Evolutionary conservation across 2,113 vertebrate species (phyloP).

Genomic region (Progne subis): DNA sequence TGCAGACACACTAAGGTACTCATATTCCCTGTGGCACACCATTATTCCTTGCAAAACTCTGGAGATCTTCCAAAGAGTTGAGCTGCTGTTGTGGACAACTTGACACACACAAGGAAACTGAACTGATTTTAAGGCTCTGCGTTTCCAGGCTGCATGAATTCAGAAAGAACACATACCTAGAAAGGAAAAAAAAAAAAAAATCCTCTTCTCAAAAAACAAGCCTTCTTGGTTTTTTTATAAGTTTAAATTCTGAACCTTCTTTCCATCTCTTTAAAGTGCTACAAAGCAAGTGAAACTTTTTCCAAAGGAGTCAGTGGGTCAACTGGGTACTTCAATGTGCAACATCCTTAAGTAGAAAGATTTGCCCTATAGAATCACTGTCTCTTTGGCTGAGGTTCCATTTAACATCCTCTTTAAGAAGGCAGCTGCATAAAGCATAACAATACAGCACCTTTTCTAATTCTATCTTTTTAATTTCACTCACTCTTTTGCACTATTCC

Average conservation of each 20-base stretch:
- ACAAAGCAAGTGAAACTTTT: background rate
- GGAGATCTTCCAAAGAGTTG: slow-evolving; percentile 76
- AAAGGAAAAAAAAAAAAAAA: background rate
- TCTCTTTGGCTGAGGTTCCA: background rate
- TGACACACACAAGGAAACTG: slow-evolving; percentile 76
- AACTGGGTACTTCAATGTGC: background rate
- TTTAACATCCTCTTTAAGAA: background rate
- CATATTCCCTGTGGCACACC: slow-evolving; percentile 62
- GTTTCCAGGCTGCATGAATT: slow-evolving; percentile 73
- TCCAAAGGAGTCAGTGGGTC: background rate
- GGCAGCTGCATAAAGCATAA: background rate
- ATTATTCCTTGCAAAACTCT: slow-evolving; percentile 77
- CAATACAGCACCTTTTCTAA: background rate
- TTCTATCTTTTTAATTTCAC: background rate
- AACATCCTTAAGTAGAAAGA: background rate
- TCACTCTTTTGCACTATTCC: background rate
- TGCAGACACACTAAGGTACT: background rate
- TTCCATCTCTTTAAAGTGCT: background rate
- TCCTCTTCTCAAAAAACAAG: background rate
- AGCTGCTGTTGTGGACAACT: slow-evolving; percentile 79
- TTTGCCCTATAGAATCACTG: background rate
- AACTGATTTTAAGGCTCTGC: slow-evolving; percentile 39
- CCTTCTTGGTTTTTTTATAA: background rate
- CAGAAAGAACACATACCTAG: slow-evolving; percentile 81
- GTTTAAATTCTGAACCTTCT: background rate